Conservation (phyloP, 2,113 vertebrate genomes). For the Stigmatopora nigra region DNA sequence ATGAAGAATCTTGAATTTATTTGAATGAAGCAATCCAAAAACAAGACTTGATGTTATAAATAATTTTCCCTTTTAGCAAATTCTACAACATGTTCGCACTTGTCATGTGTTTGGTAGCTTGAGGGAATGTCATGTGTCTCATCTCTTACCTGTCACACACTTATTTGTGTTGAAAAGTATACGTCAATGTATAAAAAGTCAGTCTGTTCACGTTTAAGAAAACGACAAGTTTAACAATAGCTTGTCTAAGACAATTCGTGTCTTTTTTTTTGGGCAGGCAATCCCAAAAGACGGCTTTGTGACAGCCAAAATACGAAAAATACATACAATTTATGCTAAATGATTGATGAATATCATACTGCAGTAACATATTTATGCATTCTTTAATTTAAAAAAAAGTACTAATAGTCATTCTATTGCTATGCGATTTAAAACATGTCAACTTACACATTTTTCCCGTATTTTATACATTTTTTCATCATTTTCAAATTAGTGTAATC, state of each 20-base stretch:
- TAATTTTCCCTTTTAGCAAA: no score
- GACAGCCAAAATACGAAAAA: no score
- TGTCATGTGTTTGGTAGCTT: conserved; percentile 3
- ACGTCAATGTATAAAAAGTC: background rate
- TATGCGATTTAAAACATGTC: no score
- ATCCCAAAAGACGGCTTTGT: no score
- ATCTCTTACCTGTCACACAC: conserved; percentile 29
- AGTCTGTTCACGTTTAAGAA: background rate
- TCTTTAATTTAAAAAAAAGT: no score
- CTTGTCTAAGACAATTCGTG: background rate
- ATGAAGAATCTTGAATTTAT: background rate
- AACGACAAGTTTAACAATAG: background rate
- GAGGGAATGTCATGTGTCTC: conserved; percentile 26
- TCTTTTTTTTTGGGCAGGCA: no score
- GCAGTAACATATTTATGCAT: no score
- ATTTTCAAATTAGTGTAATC: no score
- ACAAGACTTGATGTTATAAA: background rate
- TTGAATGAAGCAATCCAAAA: background rate
- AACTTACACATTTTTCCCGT: no score
- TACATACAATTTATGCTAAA: background rate
- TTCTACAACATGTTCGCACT: background rate
- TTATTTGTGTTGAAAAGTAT: no score
- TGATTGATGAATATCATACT: background rate
- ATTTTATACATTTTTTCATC: no score
- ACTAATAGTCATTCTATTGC: no score